These are phyloP conservation scores for Zootermopsis nevadensis DNA, from an alignment of 2,888 invertebrate species.

Conservation along the genomic window DNA sequence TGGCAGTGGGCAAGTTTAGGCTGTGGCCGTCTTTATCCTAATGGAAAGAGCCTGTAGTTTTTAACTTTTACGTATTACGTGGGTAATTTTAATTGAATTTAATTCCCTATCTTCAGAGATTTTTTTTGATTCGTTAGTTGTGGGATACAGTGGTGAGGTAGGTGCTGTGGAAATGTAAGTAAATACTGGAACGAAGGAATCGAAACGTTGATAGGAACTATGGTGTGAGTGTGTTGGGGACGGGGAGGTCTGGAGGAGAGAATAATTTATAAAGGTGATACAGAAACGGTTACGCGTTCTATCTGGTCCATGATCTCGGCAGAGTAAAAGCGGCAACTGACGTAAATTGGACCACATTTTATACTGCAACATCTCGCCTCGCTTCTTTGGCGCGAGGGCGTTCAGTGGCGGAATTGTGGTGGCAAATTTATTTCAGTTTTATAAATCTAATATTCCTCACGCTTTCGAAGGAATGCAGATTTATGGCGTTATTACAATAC, in stretches of 20 bases:
- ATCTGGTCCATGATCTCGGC: background rate
- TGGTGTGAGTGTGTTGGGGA: background rate
- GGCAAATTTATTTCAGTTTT: background rate
- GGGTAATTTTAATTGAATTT: too few relatives aligned
- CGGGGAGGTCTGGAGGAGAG: background rate
- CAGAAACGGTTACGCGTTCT: background rate
- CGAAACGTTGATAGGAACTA: background rate
- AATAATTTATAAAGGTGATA: slow-evolving; percentile 15
- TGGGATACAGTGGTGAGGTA: too few relatives aligned
- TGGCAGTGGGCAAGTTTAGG: too few relatives aligned
- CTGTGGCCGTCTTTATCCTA: too few relatives aligned
- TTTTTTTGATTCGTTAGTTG: too few relatives aligned
- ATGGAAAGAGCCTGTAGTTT: too few relatives aligned
- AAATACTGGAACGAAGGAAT: background rate
- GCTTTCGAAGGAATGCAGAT: background rate
- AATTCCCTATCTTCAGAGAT: too few relatives aligned
- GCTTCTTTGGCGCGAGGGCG: background rate
- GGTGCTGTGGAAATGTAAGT: too few relatives aligned
- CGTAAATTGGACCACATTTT: slow-evolving; percentile 4
- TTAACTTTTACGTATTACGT: too few relatives aligned
- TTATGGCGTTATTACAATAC: background rate
- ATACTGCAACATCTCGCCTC: background rate
- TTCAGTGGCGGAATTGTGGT: background rate
- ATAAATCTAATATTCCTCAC: background rate
- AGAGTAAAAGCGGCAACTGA: background rate